A percentile compares a stretch with the other conserved stretches of the same genome.
These are phyloP conservation scores for Pogonocherus hispidulus DNA, from an alignment of 2,888 invertebrate species.

Conservation along the genomic window DNA sequence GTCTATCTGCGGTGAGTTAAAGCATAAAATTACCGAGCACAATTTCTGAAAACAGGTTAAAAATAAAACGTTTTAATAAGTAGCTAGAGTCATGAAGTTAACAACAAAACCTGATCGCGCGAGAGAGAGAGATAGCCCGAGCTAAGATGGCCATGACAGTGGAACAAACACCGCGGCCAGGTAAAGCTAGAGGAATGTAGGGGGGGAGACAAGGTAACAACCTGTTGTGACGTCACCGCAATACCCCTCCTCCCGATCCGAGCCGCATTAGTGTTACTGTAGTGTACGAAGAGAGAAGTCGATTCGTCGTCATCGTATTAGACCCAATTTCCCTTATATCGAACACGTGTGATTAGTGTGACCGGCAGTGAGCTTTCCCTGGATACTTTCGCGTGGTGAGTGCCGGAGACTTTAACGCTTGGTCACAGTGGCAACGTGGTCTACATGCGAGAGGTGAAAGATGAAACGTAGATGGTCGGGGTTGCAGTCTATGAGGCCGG, in stretches of 20 bases:
- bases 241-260: constrained; percentile 57
- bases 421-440: constrained; percentile 21
- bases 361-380: constrained; percentile 5
- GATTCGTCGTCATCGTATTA: constrained; percentile 38
- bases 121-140: constrained; percentile 50
- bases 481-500: constrained; percentile 78
- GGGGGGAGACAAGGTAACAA: constrained; percentile 66
- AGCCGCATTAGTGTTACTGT: constrained; percentile 48
- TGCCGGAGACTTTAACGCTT: constrained; percentile 30
- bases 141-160: constrained; percentile 67
- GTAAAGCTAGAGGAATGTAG: constrained; percentile 64
- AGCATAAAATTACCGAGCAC: constrained; percentile 38
- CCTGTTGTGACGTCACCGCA: constrained; percentile 68
- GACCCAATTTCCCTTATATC: constrained; percentile 24
- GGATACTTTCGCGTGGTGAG: neutral
- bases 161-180: constrained; percentile 61
- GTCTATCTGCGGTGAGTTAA: constrained; percentile 30
- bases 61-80: constrained; percentile 43
- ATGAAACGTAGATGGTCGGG: constrained; percentile 85
- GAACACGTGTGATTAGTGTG: constrained; percentile 17
- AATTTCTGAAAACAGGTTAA: constrained; percentile 45
- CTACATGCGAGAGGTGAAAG: constrained; percentile 45
- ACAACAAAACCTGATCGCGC: constrained; percentile 44
- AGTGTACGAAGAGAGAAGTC: constrained; percentile 48
- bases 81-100: constrained; percentile 42